Conservation (phyloP, 1,140 invertebrate genomes). For the Aricia agestis region DNA sequence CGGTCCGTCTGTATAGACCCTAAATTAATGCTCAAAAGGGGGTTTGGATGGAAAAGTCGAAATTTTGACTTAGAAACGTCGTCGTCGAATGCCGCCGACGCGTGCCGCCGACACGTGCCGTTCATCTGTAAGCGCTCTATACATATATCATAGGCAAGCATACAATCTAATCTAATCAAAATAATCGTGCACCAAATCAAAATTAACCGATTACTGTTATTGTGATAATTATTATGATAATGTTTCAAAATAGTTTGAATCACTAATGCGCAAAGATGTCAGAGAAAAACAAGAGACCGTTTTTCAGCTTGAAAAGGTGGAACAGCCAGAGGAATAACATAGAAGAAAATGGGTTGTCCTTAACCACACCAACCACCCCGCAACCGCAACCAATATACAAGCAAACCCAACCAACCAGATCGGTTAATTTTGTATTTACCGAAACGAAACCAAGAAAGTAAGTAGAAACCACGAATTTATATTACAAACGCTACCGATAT, state of each 20-base stretch:
- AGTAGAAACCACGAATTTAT: conserved; percentile 22
- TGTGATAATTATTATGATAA: conserved; percentile 3
- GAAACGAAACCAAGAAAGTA: conserved; percentile 48
- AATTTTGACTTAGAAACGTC: too few relatives aligned
- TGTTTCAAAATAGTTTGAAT: conserved; percentile 1
- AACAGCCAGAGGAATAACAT: conserved; percentile 40
- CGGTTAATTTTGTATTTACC: conserved; percentile 24
- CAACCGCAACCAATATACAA: conserved; percentile 25
- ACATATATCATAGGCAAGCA: too few relatives aligned
- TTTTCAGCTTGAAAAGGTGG: conserved; percentile 56
- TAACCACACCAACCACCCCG: conserved; percentile 21
- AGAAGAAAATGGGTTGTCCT: conserved; percentile 22
- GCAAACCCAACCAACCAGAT: conserved; percentile 25
- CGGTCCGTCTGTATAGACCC: too few relatives aligned
- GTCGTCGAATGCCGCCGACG: too few relatives aligned
- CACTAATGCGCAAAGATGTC: conserved; percentile 41
- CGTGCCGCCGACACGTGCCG: too few relatives aligned
- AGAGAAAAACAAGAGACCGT: conserved; percentile 60
- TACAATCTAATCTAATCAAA: conserved; percentile 28
- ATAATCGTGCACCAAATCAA: conserved; percentile 26
- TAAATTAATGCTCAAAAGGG: too few relatives aligned
- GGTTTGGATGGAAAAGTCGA: too few relatives aligned
- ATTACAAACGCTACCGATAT: not conserved
- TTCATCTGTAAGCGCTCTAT: too few relatives aligned
- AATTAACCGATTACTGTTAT: conserved; percentile 26